These are phyloP conservation scores for Anolis sagrei DNA, from an alignment of 2,113 vertebrate species.

Conservation along the genomic window DNA sequence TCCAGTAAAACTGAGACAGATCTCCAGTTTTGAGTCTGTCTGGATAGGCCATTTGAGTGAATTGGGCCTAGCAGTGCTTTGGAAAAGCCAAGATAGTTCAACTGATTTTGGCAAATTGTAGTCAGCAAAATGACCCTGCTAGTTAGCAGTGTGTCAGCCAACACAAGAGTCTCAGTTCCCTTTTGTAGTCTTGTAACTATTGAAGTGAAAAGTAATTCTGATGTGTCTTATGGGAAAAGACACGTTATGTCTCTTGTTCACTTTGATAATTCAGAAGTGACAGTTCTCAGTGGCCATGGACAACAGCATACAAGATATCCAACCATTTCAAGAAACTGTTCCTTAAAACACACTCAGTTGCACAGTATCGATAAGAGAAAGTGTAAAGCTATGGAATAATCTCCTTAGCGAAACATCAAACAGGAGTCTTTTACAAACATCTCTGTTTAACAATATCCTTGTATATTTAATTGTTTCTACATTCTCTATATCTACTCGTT, in stretches of 20 bases:
- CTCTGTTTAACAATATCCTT: too few relatives aligned
- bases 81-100: neutral
- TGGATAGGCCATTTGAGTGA: neutral
- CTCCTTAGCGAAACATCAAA: slow-evolving; percentile 19
- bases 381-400: slow-evolving; percentile 31
- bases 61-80: neutral
- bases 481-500: neutral
- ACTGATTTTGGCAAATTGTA: slow-evolving; percentile 19
- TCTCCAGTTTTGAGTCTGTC: too few relatives aligned
- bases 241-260: slow-evolving; percentile 13
- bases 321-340: neutral
- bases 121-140: slow-evolving; percentile 19
- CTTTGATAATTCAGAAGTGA: slow-evolving; percentile 41
- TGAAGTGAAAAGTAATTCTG: slow-evolving; percentile 47
- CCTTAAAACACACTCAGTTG: neutral
- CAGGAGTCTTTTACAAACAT: slow-evolving; percentile 8
- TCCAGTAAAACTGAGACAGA: too few relatives aligned
- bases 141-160: slow-evolving; percentile 41
- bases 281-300: neutral
- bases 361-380: slow-evolving; percentile 40
- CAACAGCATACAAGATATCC: neutral
- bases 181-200: neutral
- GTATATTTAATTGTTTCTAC: neutral
- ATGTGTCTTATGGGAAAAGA: slow-evolving; percentile 26
- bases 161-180: slow-evolving; percentile 30